Percentiles rank a stretch among this genome's conserved stretches.
Conservation (phyloP, 2,797 vertebrate species). For the Epinephelus malabaricus region DNA sequence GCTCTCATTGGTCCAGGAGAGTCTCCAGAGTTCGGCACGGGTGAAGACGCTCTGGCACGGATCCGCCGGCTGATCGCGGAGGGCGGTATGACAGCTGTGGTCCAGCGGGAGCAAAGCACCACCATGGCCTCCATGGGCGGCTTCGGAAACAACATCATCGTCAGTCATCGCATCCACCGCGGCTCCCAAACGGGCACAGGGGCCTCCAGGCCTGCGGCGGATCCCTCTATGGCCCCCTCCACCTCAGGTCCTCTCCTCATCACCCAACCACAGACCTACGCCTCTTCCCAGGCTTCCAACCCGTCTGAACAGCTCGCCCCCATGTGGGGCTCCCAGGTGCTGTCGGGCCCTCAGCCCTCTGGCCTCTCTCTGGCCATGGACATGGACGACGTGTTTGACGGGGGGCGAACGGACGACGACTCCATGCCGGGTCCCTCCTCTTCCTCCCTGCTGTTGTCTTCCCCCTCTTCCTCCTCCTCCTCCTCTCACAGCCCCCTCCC, state of each 20-base stretch:
- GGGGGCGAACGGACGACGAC: constrained; percentile 58
- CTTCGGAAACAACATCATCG: constrained; percentile 99
- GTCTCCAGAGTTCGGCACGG: constrained; percentile 85
- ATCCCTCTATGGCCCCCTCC: constrained; percentile 67
- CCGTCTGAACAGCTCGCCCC: constrained; percentile 37
- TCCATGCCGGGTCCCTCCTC: constrained; percentile 70
- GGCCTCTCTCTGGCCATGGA: constrained; percentile 52
- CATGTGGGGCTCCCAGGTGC: constrained; percentile 49
- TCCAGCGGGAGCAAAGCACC: constrained; percentile 98
- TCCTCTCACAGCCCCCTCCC: constrained; percentile 66
- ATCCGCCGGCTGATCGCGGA: constrained; percentile 98
- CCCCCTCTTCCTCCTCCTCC: constrained; percentile 66
- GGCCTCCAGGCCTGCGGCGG: constrained; percentile 62
- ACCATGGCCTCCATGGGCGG: constrained; percentile 99
- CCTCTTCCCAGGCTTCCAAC: constrained; percentile 17
- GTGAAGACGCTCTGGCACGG: constrained; percentile 94
- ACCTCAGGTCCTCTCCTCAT: constrained; percentile 64
- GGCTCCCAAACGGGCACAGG: constrained; percentile 94
- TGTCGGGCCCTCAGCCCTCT: constrained; percentile 28
- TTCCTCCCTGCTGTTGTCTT: constrained; percentile 66
- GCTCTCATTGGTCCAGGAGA: constrained; percentile 79
- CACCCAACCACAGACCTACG: not conserved
- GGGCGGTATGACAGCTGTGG: constrained; percentile 98
- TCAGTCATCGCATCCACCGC: constrained; percentile 98
- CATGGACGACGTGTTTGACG: constrained; percentile 76